A percentile compares a stretch with the other conserved stretches of the same genome.
Evolutionary conservation across 2,888 invertebrate species (phyloP).

Genomic region (Lycia hirtaria): DNA sequence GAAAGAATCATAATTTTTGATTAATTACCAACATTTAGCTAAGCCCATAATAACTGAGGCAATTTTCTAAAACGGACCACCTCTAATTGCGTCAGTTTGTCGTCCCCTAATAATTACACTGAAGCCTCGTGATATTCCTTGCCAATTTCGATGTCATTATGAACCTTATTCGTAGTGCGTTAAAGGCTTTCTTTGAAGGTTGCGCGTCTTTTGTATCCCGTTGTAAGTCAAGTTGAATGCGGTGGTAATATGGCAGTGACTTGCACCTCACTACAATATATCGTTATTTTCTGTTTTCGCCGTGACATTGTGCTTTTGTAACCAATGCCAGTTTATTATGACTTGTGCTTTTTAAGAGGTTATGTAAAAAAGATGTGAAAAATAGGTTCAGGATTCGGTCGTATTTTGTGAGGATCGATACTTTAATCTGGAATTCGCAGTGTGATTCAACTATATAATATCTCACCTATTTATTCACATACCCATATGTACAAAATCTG

Average conservation of each 20-base stretch:
- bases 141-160: constrained; percentile 5
- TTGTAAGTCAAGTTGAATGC: constrained; percentile 55
- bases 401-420: constrained; percentile 5
- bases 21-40: not conserved
- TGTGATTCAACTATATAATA: not conserved
- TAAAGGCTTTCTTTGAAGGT: constrained; percentile 19
- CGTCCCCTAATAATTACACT: constrained; percentile 27
- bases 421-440: constrained; percentile 1
- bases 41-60: not conserved
- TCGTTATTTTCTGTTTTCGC: constrained; percentile 40
- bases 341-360: constrained; percentile 20
- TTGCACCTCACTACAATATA: constrained; percentile 46
- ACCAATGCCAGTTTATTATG: constrained; percentile 40
- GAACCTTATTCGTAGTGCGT: constrained; percentile 16
- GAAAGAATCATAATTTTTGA: too few relatives aligned
- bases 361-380: constrained; percentile 16
- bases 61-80: constrained; percentile 30
- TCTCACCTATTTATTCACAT: not conserved
- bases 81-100: constrained; percentile 28
- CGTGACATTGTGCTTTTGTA: constrained; percentile 45
- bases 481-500: not conserved
- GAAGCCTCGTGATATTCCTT: constrained; percentile 16
- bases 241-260: constrained; percentile 54
- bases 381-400: constrained; percentile 4
- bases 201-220: constrained; percentile 47